These are phyloP conservation scores for Eriocheir sinensis DNA, from an alignment of 1,140 invertebrate genomes.

Conservation along the genomic window DNA sequence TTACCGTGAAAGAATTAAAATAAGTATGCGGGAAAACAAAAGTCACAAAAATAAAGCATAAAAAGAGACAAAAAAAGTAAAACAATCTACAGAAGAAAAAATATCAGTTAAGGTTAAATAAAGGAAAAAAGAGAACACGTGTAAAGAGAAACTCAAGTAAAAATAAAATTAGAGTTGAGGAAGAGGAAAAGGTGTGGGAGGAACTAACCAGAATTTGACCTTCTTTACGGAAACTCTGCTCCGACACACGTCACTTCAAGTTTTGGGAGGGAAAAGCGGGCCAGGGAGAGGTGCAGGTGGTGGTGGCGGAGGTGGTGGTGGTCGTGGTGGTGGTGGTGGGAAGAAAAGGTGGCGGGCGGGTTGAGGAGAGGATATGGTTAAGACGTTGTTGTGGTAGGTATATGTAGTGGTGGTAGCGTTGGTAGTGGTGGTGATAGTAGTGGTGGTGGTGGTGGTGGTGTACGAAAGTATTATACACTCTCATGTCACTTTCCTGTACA, in stretches of 20 bases:
- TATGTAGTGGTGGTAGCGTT: background rate
- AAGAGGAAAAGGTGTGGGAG: background rate
- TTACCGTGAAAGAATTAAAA: too few species aligned
- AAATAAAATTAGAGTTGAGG: background rate
- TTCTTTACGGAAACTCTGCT: background rate
- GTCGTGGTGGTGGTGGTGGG: too few species aligned
- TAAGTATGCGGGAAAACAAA: background rate
- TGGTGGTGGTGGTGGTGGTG: background rate
- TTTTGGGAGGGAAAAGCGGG: background rate
- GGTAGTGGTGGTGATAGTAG: background rate
- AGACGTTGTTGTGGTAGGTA: background rate
- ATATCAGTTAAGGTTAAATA: too few species aligned
- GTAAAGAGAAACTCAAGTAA: background rate
- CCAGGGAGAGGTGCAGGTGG: background rate
- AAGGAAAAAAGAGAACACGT: background rate
- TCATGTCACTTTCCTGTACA: background rate
- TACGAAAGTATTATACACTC: too few species aligned
- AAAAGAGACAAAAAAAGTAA: background rate
- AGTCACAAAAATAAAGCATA: background rate
- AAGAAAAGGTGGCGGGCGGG: too few species aligned
- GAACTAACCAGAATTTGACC: background rate
- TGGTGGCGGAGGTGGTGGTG: background rate
- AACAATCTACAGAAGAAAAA: background rate
- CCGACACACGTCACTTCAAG: conserved; percentile 16
- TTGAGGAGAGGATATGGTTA: background rate